Base-by-base conservation (phyloP, 2,888 invertebrate species). In the Sicus ferrugineus region DNA sequence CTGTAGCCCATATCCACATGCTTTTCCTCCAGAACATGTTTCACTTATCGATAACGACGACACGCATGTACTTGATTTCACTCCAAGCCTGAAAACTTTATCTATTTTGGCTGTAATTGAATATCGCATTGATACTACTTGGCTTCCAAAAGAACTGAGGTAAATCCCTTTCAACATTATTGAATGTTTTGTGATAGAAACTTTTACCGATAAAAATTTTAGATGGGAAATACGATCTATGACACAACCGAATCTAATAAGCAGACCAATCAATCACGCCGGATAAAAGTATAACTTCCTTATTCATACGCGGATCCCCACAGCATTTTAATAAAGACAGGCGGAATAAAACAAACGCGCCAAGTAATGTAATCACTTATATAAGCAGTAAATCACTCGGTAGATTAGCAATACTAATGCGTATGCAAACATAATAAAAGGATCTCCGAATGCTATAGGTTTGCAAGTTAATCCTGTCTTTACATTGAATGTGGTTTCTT, bases 51-150 rank as follows among this genome's bases (percentile, higher is more conserved):
- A 95, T 82, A 93, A 94, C 79, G 91, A 92, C 82, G 96, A 96
- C 83, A 88, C 94, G 74, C 90, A 93, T 83, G 88, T 96, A 16
- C 85, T 96, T 71, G 95, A 96, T 83, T 92, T 94, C 85, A 87
- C 88, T 70, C 93, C 94, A 1, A 88, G 90, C 4, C 86, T 95
- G 52, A 92, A 91, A 82, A 93, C 92, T 0, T 85, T 94, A 64
- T 88, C 91, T 79, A 89, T 93, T 74, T 84, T 92, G 71, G 86
- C 86, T 64, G 92, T 93, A 9, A 81, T 91, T 61, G 87, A 90
- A 77, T 80, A 91, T 78, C 89, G 89, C 67, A 84, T 93, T 64
- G 90, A 93, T 77, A 88, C 88, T 70, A 84, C 87, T 0, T 85
- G 85, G 70, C 85, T 94, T 72, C 93, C 94, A 9, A 85, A 86